Conservation (phyloP, 2,113 vertebrate species). For the Muntiacus muntjak region DNA sequence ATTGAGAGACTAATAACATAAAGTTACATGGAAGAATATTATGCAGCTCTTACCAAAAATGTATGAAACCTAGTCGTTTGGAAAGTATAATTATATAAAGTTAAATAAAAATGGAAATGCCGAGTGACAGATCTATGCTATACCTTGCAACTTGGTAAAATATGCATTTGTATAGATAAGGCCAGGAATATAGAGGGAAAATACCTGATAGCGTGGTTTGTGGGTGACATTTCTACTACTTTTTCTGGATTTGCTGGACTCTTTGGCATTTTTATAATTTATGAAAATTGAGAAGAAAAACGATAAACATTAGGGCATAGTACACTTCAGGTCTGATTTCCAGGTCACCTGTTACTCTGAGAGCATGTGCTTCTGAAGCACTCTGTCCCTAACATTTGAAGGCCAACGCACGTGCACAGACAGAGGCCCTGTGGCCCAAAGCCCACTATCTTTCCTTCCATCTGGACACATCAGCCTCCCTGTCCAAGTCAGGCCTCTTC, state of each 20-base stretch:
- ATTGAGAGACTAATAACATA: background rate
- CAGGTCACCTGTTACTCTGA: background rate
- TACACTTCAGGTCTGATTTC: background rate
- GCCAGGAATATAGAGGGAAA: background rate
- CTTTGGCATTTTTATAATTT: background rate
- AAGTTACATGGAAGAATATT: slow-evolving; percentile 21
- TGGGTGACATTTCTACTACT: background rate
- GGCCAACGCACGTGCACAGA: background rate
- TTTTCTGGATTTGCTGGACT: background rate
- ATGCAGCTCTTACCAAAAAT: background rate
- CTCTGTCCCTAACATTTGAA: background rate
- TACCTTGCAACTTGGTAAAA: background rate
- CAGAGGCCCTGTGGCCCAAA: background rate
- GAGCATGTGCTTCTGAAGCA: background rate
- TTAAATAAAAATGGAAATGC: slow-evolving; percentile 12
- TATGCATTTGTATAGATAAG: background rate
- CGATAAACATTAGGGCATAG: background rate
- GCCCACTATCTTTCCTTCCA: background rate
- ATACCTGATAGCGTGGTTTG: background rate
- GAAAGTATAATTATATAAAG: slow-evolving; percentile 8
- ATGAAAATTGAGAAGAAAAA: background rate
- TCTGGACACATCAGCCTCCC: background rate
- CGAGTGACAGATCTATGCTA: background rate
- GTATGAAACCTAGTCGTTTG: background rate
- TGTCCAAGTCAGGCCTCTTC: background rate